Conservation (phyloP, 2,797 vertebrate species). For the Sphaeramia orbicularis region DNA sequence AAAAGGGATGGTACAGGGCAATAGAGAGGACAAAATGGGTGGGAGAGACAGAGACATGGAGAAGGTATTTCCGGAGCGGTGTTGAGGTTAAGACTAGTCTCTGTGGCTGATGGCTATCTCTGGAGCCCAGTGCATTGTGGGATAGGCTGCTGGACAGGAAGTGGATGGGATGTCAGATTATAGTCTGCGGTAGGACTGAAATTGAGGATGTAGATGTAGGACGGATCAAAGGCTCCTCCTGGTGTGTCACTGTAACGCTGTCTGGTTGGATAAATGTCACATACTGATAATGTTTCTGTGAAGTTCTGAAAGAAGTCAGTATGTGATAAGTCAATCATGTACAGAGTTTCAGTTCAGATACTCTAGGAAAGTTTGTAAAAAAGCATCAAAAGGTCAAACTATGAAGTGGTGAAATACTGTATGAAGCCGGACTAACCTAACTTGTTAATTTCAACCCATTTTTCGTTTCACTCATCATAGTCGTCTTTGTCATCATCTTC, state of each 20-base stretch:
- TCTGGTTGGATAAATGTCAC: too few relatives aligned
- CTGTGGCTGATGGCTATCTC: conserved; percentile 78
- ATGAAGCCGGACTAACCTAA: too few relatives aligned
- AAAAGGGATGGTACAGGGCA: conserved; percentile 37
- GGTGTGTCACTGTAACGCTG: conserved; percentile 39
- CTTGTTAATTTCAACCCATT: too few relatives aligned
- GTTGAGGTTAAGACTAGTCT: conserved; percentile 72
- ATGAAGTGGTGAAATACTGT: too few relatives aligned
- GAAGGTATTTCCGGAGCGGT: conserved; percentile 83
- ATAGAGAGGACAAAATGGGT: conserved; percentile 65
- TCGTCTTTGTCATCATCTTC: too few relatives aligned
- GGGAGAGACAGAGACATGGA: conserved; percentile 57
- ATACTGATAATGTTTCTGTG: too few relatives aligned
- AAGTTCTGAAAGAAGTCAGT: too few relatives aligned
- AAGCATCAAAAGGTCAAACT: too few relatives aligned
- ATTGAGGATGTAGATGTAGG: conserved; percentile 19
- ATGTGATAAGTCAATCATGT: too few relatives aligned
- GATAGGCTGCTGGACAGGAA: conserved; percentile 72
- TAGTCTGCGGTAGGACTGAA: conserved; percentile 20
- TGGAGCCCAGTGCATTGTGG: conserved; percentile 67
- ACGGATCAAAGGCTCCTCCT: conserved; percentile 59
- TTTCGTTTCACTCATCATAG: too few relatives aligned
- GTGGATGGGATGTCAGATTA: conserved; percentile 61
- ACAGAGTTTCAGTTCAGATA: too few relatives aligned
- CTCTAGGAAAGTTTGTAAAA: too few relatives aligned